Base-by-base conservation (phyloP, 2,888 invertebrate species). In the Seira sanloemensis region DNA sequence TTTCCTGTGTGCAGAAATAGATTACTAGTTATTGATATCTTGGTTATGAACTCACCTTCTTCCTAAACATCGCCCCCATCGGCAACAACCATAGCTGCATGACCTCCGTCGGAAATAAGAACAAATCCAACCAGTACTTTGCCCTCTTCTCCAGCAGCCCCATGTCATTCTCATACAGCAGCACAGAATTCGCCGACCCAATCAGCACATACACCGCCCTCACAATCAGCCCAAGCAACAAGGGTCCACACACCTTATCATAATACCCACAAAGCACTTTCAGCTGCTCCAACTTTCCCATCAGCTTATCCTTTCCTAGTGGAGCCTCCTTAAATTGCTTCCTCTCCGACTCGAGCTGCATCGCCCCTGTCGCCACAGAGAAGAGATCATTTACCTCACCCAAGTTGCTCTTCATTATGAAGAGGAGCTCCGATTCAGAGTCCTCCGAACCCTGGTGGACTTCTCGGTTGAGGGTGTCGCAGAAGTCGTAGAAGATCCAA, bases 401-500 rank as follows among this genome's bases (percentile, higher is more conserved):
- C 21, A 79, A 27, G 12, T 21, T 9, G 1, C 50, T 66, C 37
- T 65, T 66, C 21, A 27, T 67, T 26, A 73, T 62, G 0, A 2
- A 24, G 23, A 18, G 23, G 0, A 5, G 25, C 7, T 62, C 68
- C 24, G 21, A 18, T 46, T 62, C 71, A n/a, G n/a, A n/a, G n/a
- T n/a, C n/a, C n/a, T n/a, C n/a, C n/a, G n/a, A n/a, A n/a, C n/a
- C n/a, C n/a, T n/a, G n/a, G n/a, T n/a, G n/a, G n/a, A 23, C 16
- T 58, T n/a, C 2, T 67, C 27, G 4, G 18, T 19, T 19, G 9
- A 86, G 27, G 2, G 74, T 74, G 0, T 69, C 66, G 26, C 77
- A 79, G 54, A 86, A 86, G 37, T 86, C 86, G 50, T 85, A 85
- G 67, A 86, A 86, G 46, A 86, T 79, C 86, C 86, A 86, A 18